Evolutionary conservation across 2,797 vertebrate genomes (phyloP).

Genomic region (Muraenolepis orangiensis): DNA sequence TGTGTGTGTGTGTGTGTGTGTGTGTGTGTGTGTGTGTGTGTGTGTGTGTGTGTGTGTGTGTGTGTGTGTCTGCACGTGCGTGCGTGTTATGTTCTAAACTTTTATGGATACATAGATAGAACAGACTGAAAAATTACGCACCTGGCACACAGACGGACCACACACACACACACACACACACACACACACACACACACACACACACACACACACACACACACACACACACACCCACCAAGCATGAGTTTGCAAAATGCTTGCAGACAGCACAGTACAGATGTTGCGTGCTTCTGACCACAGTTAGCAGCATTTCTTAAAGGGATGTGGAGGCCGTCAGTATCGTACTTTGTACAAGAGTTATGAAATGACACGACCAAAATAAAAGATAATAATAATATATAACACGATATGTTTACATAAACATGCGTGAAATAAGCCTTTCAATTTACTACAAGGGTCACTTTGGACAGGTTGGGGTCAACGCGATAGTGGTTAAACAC

Average conservation of each 20-base stretch:
- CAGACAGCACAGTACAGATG: neutral
- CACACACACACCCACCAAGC: neutral
- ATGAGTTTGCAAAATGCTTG: neutral
- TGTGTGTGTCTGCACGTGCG: constrained; percentile 9
- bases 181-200: constrained; percentile 4
- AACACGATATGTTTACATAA: no score
- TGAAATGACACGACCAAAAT: neutral
- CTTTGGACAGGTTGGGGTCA: neutral
- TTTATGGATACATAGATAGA: constrained; percentile 47
- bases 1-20: constrained; percentile 11
- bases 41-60: constrained; percentile 15
- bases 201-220: neutral
- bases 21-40: constrained; percentile 10
- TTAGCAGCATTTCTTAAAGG: neutral
- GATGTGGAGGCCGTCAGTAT: no score
- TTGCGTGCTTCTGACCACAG: neutral
- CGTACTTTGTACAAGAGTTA: neutral
- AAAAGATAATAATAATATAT: neutral
- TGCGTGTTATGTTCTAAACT: constrained; percentile 38
- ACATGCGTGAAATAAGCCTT: no score
- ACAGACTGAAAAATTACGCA: constrained; percentile 27
- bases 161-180: neutral
- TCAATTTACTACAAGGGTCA: no score
- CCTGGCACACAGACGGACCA: constrained; percentile 29
- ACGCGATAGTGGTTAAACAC: no score